Conservation (phyloP, 2,797 vertebrate species). For the Enteromius unitaeniatus region DNA sequence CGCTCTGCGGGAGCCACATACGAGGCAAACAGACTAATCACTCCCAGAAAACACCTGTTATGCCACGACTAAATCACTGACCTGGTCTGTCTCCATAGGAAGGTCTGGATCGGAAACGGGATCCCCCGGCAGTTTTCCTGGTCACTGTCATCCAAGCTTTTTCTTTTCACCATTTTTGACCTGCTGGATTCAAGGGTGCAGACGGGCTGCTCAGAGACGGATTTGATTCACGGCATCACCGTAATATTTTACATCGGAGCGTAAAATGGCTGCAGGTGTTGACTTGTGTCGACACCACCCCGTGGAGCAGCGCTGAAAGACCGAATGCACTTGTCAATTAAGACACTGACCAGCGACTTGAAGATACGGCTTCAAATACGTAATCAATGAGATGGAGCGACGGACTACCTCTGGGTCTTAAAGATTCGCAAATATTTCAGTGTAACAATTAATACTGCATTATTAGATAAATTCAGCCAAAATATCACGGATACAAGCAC, state of each 20-base stretch:
- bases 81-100: conserved; percentile 98
- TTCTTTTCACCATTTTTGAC: conserved; percentile 93
- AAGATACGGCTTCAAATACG: conserved; percentile 42
- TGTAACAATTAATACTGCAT: not conserved
- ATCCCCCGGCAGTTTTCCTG: conserved; percentile 92
- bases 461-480: not conserved
- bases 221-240: conserved; percentile 72
- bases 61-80: conserved; percentile 69
- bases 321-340: conserved; percentile 22
- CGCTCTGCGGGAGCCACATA: not conserved
- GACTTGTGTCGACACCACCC: conserved; percentile 47
- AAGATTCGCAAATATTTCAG: conserved; percentile 1
- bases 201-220: conserved; percentile 48
- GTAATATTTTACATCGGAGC: conserved; percentile 69
- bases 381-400: conserved; percentile 35
- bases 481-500: not conserved
- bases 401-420: conserved; percentile 27
- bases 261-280: conserved; percentile 86
- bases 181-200: conserved; percentile 28
- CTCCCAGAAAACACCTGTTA: conserved; percentile 75
- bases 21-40: not conserved
- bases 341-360: conserved; percentile 9
- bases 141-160: conserved; percentile 94
- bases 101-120: conserved; percentile 97
- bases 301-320: conserved; percentile 21